Evolutionary conservation across 2,797 vertebrate genomes (phyloP).

Genomic region (Miichthys miiuy): DNA sequence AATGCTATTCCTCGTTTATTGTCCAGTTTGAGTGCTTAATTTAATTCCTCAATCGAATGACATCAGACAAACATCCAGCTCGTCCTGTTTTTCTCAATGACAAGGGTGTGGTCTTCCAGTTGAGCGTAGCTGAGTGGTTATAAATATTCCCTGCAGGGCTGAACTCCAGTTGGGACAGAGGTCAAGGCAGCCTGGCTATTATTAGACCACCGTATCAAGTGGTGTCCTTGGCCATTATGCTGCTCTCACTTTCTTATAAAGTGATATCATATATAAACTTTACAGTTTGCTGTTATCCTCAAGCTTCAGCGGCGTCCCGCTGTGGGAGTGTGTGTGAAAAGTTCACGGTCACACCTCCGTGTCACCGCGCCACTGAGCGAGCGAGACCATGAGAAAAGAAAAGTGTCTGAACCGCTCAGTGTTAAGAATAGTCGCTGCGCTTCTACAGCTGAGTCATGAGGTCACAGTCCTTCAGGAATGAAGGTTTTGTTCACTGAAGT

Average conservation of each 20-base stretch:
- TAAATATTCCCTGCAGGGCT: slow-evolving; percentile 63
- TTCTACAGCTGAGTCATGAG: slow-evolving; percentile 60
- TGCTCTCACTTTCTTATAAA: slow-evolving; percentile 48
- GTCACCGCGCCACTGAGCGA: slow-evolving; percentile 19
- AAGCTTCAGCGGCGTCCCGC: slow-evolving; percentile 16
- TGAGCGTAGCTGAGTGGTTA: slow-evolving; percentile 36
- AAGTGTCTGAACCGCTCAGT: slow-evolving; percentile 37
- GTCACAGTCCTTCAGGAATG: slow-evolving; percentile 36
- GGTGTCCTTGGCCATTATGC: slow-evolving; percentile 69
- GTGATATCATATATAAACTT: slow-evolving; percentile 39
- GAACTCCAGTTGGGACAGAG: slow-evolving; percentile 59
- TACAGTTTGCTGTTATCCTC: slow-evolving; percentile 12
- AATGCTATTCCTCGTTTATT: slow-evolving; percentile 13
- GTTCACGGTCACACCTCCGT: slow-evolving; percentile 38
- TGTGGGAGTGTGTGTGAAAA: slow-evolving; percentile 13
- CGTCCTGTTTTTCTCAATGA: slow-evolving; percentile 47
- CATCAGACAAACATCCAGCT: slow-evolving; percentile 17
- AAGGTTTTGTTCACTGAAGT: slow-evolving; percentile 28
- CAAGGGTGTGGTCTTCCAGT: slow-evolving; percentile 44
- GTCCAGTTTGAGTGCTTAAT: slow-evolving; percentile 13
- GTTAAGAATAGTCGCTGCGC: slow-evolving; percentile 39
- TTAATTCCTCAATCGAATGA: slow-evolving; percentile 46
- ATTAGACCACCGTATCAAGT: slow-evolving; percentile 62
- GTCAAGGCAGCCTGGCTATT: slow-evolving; percentile 75
- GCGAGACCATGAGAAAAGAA: slow-evolving; percentile 39